Evolutionary conservation across 2,888 invertebrate species (phyloP).

Genomic region (Laothoe populi): DNA sequence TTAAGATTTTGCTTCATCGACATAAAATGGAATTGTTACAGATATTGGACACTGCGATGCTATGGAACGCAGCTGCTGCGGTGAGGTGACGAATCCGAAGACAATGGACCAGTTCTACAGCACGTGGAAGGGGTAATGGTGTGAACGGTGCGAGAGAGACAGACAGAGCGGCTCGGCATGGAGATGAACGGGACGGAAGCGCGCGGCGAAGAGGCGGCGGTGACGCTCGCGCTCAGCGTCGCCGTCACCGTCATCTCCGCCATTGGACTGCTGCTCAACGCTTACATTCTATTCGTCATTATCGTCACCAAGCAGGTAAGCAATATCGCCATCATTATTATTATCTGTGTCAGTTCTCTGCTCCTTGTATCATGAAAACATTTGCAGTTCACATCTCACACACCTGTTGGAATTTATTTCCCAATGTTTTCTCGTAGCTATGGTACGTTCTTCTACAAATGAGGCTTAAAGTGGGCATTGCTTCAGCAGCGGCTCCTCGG

Average conservation of each 20-base stretch:
- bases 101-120: constrained; percentile 44
- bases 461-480: too few species aligned
- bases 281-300: constrained; percentile 89
- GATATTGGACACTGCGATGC: constrained; percentile 62
- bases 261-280: constrained; percentile 89
- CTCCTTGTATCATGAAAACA: too few species aligned
- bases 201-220: constrained; percentile 83
- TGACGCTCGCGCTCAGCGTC: constrained; percentile 87
- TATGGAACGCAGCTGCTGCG: constrained; percentile 76
- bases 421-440: too few species aligned
- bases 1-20: too few species aligned
- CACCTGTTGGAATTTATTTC: too few species aligned
- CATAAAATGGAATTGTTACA: constrained; percentile 35
- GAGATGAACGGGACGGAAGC: constrained; percentile 79
- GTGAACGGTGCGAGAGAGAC: constrained; percentile 48
- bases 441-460: too few species aligned
- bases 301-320: constrained; percentile 89
- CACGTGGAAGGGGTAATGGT: constrained; percentile 56
- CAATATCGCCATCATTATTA: neutral
- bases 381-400: too few species aligned
- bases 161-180: constrained; percentile 54
- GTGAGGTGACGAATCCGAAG: constrained; percentile 67
- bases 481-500: too few species aligned
- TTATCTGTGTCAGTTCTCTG: too few species aligned
- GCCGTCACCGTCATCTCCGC: constrained; percentile 88